phyloP scores from a whole-genome alignment of 1,140 invertebrate genomes.

The Drosophila ambigua region DNA sequence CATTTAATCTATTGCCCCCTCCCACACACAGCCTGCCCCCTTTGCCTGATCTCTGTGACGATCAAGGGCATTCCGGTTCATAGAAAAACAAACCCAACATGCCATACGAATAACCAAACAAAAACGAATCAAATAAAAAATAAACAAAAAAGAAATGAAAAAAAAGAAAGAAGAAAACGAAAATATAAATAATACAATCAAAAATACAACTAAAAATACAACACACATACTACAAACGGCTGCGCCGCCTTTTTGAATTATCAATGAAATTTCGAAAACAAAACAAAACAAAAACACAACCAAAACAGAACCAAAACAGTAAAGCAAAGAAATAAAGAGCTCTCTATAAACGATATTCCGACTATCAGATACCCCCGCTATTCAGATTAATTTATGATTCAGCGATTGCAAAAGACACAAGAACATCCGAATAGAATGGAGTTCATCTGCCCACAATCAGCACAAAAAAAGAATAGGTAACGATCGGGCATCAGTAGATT shows the following conservation, averaged over 20 bases:
- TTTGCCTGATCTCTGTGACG: conserved; percentile 14
- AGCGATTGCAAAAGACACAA: conserved; percentile 32
- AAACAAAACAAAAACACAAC: conserved; percentile 49
- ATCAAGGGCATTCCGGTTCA: conserved; percentile 34
- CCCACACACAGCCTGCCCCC: too few species aligned
- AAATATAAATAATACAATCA: conserved; percentile 16
- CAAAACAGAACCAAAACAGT: conserved; percentile 24
- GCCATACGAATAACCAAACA: conserved; percentile 23
- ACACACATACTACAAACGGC: conserved; percentile 25
- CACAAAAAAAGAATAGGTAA: too few species aligned
- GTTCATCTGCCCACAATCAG: too few species aligned
- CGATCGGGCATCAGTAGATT: too few species aligned
- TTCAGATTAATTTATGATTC: too few species aligned
- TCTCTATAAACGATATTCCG: not conserved
- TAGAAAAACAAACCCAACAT: conserved; percentile 27
- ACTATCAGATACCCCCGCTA: too few species aligned
- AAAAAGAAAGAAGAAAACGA: conserved; percentile 27
- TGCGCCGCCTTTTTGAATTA: conserved; percentile 62
- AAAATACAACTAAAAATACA: conserved; percentile 44
- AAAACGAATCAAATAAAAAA: conserved; percentile 43
- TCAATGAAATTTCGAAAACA: conserved; percentile 73
- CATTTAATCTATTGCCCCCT: too few species aligned
- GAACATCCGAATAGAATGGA: conserved; percentile 13
- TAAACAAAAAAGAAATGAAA: conserved; percentile 61
- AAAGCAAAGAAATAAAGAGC: conserved; percentile 26